These are phyloP conservation scores for Lordiphosa clarofinis DNA, from an alignment of 1,140 invertebrate genomes.

Conservation along the genomic window DNA sequence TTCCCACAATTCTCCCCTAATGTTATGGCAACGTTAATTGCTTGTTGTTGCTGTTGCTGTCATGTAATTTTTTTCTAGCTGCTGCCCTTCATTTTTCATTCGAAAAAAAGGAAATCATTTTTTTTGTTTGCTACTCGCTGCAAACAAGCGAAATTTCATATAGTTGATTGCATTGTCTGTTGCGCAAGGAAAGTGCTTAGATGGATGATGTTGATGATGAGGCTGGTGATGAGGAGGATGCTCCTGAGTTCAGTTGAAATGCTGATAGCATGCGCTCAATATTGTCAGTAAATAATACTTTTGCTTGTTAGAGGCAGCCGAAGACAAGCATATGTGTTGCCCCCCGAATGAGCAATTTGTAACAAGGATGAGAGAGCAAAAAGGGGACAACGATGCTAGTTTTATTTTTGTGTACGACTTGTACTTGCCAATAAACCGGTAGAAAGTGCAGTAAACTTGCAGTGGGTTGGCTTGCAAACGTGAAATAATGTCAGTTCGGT, in stretches of 20 bases:
- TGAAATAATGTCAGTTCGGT: too few species aligned
- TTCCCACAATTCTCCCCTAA: neutral
- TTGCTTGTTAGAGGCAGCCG: conserved; percentile 24
- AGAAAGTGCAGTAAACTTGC: conserved; percentile 14
- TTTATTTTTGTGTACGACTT: too few species aligned
- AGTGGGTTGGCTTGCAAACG: neutral
- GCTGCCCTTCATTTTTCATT: conserved; percentile 40
- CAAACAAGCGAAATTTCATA: conserved; percentile 46
- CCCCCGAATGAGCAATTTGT: neutral
- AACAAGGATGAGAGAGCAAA: neutral
- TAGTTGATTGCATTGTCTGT: conserved; percentile 54
- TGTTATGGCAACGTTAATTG: conserved; percentile 47
- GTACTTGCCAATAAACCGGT: neutral
- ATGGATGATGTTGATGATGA: neutral
- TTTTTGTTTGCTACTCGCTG: conserved; percentile 9
- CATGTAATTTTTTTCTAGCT: conserved; percentile 12
- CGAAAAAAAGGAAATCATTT: conserved; percentile 41
- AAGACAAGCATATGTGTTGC: neutral
- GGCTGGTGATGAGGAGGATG: neutral
- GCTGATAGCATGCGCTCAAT: conserved; percentile 37
- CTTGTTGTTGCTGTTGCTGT: conserved; percentile 27
- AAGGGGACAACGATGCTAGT: too few species aligned
- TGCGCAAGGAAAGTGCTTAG: conserved; percentile 24
- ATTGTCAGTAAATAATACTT: conserved; percentile 47
- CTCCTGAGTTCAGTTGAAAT: conserved; percentile 15